Base-by-base conservation (phyloP, 2,888 invertebrate species). In the Subacronicta megacephala region DNA sequence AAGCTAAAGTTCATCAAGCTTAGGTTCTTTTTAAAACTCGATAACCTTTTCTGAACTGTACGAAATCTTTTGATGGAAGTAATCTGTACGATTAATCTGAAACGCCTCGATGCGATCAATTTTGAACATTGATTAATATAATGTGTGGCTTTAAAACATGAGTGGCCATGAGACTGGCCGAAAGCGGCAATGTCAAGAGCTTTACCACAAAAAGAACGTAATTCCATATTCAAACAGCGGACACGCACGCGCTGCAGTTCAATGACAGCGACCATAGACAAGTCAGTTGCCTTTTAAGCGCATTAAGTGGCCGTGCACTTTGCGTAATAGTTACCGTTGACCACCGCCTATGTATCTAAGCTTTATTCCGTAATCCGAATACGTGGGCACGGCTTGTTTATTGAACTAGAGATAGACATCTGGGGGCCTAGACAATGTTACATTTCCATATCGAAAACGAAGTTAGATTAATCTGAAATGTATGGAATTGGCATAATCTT, bases 161-260 rank as follows among this genome's bases (percentile, higher is more conserved):
- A 66, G 62, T 80, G 84, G 79, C 84, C 84, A 82, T 87, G 83
- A 84, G 85, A 78, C 64, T 53, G 78, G 73, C 77, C 78, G 60
- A 76, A 81, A 78, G 80, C 68, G 77, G 85, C 91, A 93, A 92
- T 92, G 92, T 92, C 92, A 92, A 92, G 92, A 90, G 83, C 90
- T 88, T 80, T 69, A 74, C 83, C 81, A 85, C 84, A 85, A 84
- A 89, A 90, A 90, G 83, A 88, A 80, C 82, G 74, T 83, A 81
- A 86, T 86, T 77, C 90, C 90, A 88, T 91, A 90, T 89, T 88
- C 85, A 85, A 89, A 88, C 81, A 77, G 78, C 67, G 76, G 74
- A 78, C 87, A 83, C 82, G 77, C 87, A 83, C 87, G 78, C 83
- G 78, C 76, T 62, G 56, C 81, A 80, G 91, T 92, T 92, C 92